phyloP scores from a whole-genome alignment of 2,888 invertebrate species.

The Augochlorella aurata region DNA sequence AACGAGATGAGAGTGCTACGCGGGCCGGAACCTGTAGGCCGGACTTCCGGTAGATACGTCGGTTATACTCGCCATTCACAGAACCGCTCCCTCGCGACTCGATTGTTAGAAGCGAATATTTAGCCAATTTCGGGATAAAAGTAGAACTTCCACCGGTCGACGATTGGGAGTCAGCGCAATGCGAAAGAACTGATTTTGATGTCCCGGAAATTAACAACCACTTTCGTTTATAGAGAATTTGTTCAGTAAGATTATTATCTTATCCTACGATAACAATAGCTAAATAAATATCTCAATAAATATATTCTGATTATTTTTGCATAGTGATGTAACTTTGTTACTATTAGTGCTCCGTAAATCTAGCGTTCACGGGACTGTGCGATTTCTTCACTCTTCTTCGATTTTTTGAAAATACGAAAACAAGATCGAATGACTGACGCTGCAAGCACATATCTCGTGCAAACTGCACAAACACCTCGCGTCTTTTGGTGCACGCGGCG shows the following conservation, averaged over 20 bases:
- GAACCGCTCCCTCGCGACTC: slow-evolving; percentile 66
- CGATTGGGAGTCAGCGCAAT: slow-evolving; percentile 35
- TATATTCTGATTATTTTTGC: too few species aligned
- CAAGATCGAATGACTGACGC: too few species aligned
- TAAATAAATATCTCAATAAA: too few species aligned
- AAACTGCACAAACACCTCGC: background rate
- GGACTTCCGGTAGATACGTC: slow-evolving; percentile 81
- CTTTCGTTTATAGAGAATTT: background rate
- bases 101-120: slow-evolving; percentile 61
- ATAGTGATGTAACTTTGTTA: too few species aligned
- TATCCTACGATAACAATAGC: too few species aligned
- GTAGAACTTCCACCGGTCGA: slow-evolving; percentile 46
- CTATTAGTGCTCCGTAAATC: too few species aligned
- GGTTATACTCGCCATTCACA: slow-evolving; percentile 72
- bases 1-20: slow-evolving; percentile 67
- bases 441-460: too few species aligned
- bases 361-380: too few species aligned
- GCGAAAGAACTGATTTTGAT: slow-evolving; percentile 34
- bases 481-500: background rate
- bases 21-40: slow-evolving; percentile 81
- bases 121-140: slow-evolving; percentile 64
- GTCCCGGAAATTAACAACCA: slow-evolving; percentile 38
- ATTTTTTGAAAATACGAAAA: too few species aligned
- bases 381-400: too few species aligned
- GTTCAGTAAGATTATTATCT: too few species aligned